Evolutionary conservation across 2,113 vertebrate genomes (phyloP).

Genomic region (Pionites leucogaster): DNA sequence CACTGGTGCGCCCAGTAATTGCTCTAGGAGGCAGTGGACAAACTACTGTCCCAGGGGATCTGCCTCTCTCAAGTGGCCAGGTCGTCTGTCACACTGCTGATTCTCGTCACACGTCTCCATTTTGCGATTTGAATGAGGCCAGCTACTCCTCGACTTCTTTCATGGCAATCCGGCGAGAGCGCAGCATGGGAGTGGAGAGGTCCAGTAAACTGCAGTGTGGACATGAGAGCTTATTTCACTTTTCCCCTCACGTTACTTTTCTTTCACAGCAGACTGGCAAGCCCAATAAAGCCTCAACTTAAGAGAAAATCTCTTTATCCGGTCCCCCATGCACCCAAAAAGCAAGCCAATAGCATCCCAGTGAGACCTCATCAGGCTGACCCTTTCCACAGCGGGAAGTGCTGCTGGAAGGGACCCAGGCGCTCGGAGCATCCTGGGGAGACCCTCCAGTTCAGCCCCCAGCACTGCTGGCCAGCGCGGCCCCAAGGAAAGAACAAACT

Average conservation of each 20-base stretch:
- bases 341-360: slow-evolving; percentile 65
- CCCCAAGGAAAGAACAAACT: slow-evolving; percentile 80
- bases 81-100: background rate
- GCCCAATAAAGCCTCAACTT: slow-evolving; percentile 59
- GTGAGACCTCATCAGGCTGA: slow-evolving; percentile 41
- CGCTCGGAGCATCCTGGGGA: slow-evolving; percentile 65
- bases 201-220: slow-evolving; percentile 12
- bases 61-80: background rate
- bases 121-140: background rate
- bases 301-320: slow-evolving; percentile 58
- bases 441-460: slow-evolving; percentile 64
- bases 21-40: background rate
- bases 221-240: slow-evolving; percentile 41
- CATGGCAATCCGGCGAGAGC: background rate
- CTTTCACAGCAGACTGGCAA: slow-evolving; percentile 46
- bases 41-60: accelerated
- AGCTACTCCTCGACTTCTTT: background rate
- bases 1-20: background rate
- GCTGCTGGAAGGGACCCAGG: slow-evolving; percentile 57
- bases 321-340: slow-evolving; percentile 57
- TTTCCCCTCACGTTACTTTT: slow-evolving; percentile 52
- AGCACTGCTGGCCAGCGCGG: background rate
- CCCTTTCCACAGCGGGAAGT: slow-evolving; percentile 46
- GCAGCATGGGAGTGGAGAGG: background rate
- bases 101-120: background rate